These are phyloP conservation scores for Chondrilla cf. caribensis DNA, from an alignment of 37 sponge, comb jelly and placozoan species.

Conservation along the genomic window DNA sequence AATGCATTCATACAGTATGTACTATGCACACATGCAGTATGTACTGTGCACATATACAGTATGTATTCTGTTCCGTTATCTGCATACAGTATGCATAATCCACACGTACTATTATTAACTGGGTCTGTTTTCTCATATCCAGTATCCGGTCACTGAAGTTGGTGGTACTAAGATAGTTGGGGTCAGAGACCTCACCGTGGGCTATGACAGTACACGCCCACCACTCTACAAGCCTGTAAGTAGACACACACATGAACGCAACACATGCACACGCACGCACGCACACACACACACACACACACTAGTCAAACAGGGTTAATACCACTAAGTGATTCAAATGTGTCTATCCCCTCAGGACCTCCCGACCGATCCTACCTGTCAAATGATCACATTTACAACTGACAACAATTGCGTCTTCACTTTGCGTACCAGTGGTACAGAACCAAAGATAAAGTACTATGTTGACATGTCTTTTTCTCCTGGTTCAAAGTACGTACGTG, in stretches of 20 bases:
- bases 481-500: not conserved
- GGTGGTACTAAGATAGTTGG: slow-evolving; percentile 41
- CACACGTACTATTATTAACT: too few relatives aligned
- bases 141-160: slow-evolving; percentile 75
- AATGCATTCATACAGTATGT: too few relatives aligned
- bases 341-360: slow-evolving; percentile 62
- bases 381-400: slow-evolving; percentile 88
- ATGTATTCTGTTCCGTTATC: too few relatives aligned
- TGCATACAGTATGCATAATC: too few relatives aligned
- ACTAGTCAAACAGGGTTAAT: too few relatives aligned
- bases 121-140: not conserved
- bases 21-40: too few relatives aligned
- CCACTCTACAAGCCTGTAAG: slow-evolving; percentile 77
- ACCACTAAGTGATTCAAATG: too few relatives aligned
- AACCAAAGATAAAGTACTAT: slow-evolving; percentile 99
- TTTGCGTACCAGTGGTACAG: slow-evolving; percentile 94
- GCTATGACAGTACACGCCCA: slow-evolving; percentile 81
- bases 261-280: too few relatives aligned
- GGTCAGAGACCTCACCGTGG: slow-evolving; percentile 88
- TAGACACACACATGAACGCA: too few relatives aligned
- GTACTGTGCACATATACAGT: too few relatives aligned
- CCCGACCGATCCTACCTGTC: slow-evolving; percentile 67
- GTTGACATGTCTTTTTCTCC: slow-evolving; percentile 58
- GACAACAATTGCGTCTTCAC: slow-evolving; percentile 89
- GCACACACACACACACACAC: not conserved